Evolutionary conservation across 2,113 vertebrate genomes (phyloP).

Genomic region (Puffinus mauretanicus): DNA sequence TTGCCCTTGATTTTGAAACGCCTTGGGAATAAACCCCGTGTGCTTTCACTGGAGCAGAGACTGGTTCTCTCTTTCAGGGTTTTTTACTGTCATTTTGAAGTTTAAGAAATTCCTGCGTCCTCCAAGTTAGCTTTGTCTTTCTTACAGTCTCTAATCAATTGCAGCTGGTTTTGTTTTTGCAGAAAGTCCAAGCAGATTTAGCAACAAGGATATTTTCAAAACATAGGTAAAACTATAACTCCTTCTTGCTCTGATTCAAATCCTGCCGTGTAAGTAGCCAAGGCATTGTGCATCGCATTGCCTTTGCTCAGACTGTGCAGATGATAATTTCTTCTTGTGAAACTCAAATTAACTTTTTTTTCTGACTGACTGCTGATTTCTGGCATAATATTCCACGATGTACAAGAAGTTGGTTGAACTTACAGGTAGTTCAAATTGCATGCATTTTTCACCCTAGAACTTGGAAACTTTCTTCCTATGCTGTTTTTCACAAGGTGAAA

Average conservation of each 20-base stretch:
- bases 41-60: neutral
- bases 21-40: neutral
- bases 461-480: neutral
- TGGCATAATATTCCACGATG: neutral
- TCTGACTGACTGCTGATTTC: neutral
- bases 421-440: neutral
- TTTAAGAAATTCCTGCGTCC: neutral
- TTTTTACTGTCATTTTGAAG: slow-evolving; percentile 9
- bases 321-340: neutral
- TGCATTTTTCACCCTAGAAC: neutral
- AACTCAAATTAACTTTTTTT: neutral
- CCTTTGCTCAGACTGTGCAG: neutral
- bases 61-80: neutral
- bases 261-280: neutral
- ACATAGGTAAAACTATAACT: slow-evolving; percentile 33
- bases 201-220: slow-evolving; percentile 41
- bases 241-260: neutral
- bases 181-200: slow-evolving; percentile 39
- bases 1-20: slow-evolving; percentile 3
- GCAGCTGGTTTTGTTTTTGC: slow-evolving; percentile 5
- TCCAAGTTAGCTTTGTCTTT: slow-evolving; percentile 2
- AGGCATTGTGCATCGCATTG: neutral
- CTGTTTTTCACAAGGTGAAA: slow-evolving; percentile 3
- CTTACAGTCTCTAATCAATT: neutral
- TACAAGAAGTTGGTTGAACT: neutral